Base-by-base conservation (phyloP, 2,888 invertebrate genomes). In the Habroteleia sp. region DNA sequence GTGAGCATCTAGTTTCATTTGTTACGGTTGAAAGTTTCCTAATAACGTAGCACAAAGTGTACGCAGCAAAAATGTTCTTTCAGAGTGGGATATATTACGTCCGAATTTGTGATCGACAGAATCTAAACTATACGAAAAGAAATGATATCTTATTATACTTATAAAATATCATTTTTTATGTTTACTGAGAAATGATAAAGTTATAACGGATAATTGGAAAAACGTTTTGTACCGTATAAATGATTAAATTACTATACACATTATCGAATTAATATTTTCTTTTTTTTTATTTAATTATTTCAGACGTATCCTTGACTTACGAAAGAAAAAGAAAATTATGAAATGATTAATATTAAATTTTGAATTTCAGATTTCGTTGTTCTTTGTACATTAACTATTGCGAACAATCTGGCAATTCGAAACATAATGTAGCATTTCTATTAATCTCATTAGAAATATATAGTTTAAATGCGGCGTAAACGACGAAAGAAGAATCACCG, bases 1-100 rank as follows among this genome's bases (percentile, higher is more conserved):
- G 8, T 29, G 39, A 65, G 39, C 48, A 33, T 37, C 17, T 48
- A 72, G 44, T 65, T 65, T 72, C 27, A 31, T 66, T 73, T 65
- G 42, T 73, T 66, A 60, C 65, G 73, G 65, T 65, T 60, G 29
- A 73, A 73, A 65, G 73, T 73, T 73, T 65, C 65, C 66, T 73
- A 73, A 73, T 73, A 60, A 60, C 11, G 66, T 73, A 73, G 66
- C 66, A 73, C 66, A 66, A 66, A 73, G 16, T 66, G 56, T 63
- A 72, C 33, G 54, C 48, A 54, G 42, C 23, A 29, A 56, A 72
- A 41, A 63, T 11, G 62, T 71, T 62, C 17, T 23, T 71, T 54
- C 27, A 29, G 29, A 62, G 10, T 44, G 62, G n/a, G 20, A 39
- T 54, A 41, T 46, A 50, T 72, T 72, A 50, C 63, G 72, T 72